Base-by-base conservation (phyloP, 2,113 vertebrate genomes). In the Callithrix jacchus region DNA sequence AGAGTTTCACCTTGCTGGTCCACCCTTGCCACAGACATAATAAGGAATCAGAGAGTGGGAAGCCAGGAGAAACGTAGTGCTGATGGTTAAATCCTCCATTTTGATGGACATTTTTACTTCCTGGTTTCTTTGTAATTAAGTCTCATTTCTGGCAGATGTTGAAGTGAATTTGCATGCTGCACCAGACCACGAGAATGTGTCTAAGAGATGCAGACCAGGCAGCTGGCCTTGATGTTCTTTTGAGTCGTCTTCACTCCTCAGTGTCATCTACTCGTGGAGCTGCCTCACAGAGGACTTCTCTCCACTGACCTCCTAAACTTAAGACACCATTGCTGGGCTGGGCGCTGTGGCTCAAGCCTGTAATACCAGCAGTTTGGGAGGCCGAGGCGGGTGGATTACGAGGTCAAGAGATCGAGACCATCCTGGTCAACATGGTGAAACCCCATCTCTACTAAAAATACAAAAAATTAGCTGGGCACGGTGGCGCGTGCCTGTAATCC, bases 51-150 rank as follows among this genome's bases (percentile, higher is more conserved):
- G 52, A 42, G 40, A 49, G 21, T 49, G 47, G 40, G 80, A 93
- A 79, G 21, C 84, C 56, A 40, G 68, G n/a, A 56, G 27, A 89
- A 94, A 27, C 27, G 8, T 30, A 40, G 64, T 30, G 7, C 32
- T 14, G 13, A 83, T n/a, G 25, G 17, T 68, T 83, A 52, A 52
- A 27, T 80, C 89, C 71, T 92, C 84, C 86, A 32, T 93, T 96
- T 93, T 87, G 37, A 84, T 54, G 87, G 56, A 71, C 87, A 92
- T 87, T 81, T 52, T 40, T 87, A 47, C 68, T 87, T 96, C 52
- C 40, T 96, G 52, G 20, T 92, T 89, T 96, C 83, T 95, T 82
- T 82, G 70, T 86, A 85, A 93, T 89, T 40, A 87, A 84, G 25
- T 45, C 79, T 89, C 54, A 89, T 94, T 95, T 87, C 81, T 92